Conservation (phyloP, 2,113 vertebrate genomes). For the Numenius arquata region DNA sequence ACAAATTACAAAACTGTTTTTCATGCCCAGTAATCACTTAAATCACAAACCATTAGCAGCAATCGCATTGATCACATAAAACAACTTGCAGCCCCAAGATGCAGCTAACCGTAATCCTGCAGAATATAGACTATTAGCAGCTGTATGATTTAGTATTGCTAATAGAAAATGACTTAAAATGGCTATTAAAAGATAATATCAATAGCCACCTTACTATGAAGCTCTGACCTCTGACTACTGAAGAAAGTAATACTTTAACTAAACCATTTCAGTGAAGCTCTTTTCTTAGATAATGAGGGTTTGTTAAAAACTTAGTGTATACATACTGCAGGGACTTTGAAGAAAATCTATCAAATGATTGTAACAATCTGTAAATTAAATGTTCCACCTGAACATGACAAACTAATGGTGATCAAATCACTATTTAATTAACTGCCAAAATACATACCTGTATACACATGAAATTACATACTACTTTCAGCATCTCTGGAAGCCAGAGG, state of each 20-base stretch:
- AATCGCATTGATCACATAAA: constrained; percentile 26
- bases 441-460: accelerated
- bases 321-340: not conserved
- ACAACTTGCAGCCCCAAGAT: not conserved
- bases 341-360: not conserved
- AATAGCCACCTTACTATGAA: not conserved
- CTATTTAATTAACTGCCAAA: not conserved
- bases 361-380: not conserved
- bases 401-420: not conserved
- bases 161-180: not conserved
- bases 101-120: not conserved
- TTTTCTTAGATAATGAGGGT: not conserved
- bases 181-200: not conserved
- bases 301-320: not conserved
- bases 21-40: constrained; percentile 28
- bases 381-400: not conserved
- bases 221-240: not conserved
- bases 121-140: not conserved
- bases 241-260: not conserved
- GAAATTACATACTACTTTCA: not conserved
- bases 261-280: not conserved
- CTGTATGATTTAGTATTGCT: not conserved
- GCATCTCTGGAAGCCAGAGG: not conserved
- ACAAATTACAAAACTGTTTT: not conserved
- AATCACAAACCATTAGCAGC: constrained; percentile 46